A percentile compares a stretch with the other conserved stretches of the same genome.
Evolutionary conservation across 30 jellyfish, hydroid and myxozoan species (phyloP).

Genomic region (Phacellophora camtschatica): DNA sequence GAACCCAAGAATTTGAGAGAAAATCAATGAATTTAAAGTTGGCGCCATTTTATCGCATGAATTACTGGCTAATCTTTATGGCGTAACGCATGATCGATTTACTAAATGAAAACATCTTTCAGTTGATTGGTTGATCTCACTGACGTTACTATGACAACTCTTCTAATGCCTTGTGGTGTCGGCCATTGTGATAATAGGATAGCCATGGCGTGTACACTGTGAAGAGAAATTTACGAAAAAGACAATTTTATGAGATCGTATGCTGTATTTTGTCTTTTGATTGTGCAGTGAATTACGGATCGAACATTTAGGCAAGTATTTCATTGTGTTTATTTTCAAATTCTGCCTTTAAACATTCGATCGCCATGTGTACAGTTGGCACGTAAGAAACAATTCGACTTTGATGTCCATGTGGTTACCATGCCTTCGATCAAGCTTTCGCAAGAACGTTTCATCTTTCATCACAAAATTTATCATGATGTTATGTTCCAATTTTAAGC

Average conservation of each 20-base stretch:
- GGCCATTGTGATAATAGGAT: slow-evolving; percentile 82
- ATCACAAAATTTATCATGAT: background rate
- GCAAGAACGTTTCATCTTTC: background rate
- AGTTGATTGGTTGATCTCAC: slow-evolving; percentile 61
- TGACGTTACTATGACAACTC: slow-evolving; percentile 78
- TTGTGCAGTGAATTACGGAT: background rate
- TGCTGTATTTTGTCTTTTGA: background rate
- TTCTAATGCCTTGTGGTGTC: slow-evolving; percentile 77
- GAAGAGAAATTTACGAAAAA: slow-evolving; percentile 16
- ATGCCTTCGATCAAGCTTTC: slow-evolving; percentile 68
- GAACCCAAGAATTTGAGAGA: too few relatives aligned
- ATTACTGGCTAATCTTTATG: slow-evolving; percentile 32
- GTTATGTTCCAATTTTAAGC: too few relatives aligned
- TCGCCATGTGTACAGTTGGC: slow-evolving; percentile 54
- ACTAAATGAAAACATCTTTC: slow-evolving; percentile 6
- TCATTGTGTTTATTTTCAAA: background rate
- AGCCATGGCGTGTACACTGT: slow-evolving; percentile 70
- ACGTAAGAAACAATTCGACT: slow-evolving; percentile 65
- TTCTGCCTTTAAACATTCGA: background rate
- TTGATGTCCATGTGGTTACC: slow-evolving; percentile 79
- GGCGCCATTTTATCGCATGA: slow-evolving; percentile 61
- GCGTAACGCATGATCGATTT: slow-evolving; percentile 67
- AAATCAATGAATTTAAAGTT: slow-evolving; percentile 52
- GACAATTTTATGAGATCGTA: slow-evolving; percentile 6
- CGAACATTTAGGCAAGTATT: slow-evolving; percentile 11